These are phyloP conservation scores for Chaetodon trifasciatus DNA, from an alignment of 2,797 vertebrate species.

Conservation along the genomic window DNA sequence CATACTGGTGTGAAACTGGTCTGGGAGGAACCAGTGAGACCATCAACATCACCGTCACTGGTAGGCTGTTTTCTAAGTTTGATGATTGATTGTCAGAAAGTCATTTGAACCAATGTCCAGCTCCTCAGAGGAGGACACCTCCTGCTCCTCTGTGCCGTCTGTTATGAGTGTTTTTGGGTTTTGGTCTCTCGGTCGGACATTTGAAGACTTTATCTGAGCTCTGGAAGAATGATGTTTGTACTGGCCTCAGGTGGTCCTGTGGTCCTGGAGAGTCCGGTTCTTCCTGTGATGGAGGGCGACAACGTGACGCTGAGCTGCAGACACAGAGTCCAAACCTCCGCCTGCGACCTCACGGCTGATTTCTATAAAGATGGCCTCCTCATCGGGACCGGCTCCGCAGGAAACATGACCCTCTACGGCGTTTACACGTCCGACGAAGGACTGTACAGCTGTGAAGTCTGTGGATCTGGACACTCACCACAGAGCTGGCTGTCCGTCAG, in stretches of 20 bases:
- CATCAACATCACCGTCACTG: conserved; percentile 44
- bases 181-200: no score
- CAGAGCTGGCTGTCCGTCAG: conserved; percentile 23
- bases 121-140: no score
- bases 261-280: conserved; percentile 33
- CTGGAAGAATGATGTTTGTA: background rate
- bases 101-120: no score
- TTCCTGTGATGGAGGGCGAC: conserved; percentile 23
- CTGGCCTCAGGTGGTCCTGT: conserved; percentile 2
- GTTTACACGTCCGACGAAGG: conserved; percentile 21
- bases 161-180: no score
- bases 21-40: background rate
- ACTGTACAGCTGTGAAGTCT: conserved; percentile 12
- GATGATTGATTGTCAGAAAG: no score
- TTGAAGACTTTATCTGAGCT: no score
- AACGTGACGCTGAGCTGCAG: conserved; percentile 15
- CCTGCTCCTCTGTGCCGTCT: no score
- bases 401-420: background rate
- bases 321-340: accelerated
- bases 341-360: accelerated
- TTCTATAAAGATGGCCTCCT: conserved; percentile 29
- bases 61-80: conserved; percentile 2
- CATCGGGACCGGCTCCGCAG: background rate
- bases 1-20: conserved; percentile 52
- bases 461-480: background rate